phyloP scores from a whole-genome alignment of 2,113 vertebrate genomes.

The Lichenostomus cassidix region DNA sequence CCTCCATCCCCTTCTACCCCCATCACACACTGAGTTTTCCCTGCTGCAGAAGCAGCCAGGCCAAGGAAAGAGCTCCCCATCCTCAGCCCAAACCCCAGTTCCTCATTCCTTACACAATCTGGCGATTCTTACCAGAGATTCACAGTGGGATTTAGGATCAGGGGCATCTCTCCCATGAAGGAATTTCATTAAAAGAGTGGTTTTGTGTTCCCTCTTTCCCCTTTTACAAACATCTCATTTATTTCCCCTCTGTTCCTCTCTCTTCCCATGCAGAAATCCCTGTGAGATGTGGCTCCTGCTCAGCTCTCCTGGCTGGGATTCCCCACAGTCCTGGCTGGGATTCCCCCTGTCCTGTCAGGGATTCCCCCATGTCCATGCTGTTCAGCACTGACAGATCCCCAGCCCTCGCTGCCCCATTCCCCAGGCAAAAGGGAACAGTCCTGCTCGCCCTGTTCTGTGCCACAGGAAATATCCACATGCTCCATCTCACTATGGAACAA shows the following conservation, averaged over 20 bases:
- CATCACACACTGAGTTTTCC: not conserved
- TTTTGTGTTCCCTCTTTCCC: not conserved
- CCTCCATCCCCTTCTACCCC: not conserved
- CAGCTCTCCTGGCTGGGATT: not conserved
- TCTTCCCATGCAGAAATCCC: not conserved
- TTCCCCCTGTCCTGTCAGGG: not conserved
- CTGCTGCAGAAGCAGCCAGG: not conserved
- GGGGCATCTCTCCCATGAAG: not conserved
- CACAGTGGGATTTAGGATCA: accelerated
- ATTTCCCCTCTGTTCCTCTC: not conserved
- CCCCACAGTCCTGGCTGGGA: not conserved
- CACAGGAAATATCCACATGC: slow-evolving; percentile 74
- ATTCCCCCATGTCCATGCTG: not conserved
- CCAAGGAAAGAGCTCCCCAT: not conserved
- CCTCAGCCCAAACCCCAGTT: not conserved
- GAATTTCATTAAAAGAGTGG: not conserved
- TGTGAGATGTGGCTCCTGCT: not conserved
- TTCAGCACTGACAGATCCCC: not conserved
- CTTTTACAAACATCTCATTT: not conserved
- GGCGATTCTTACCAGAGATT: not conserved
- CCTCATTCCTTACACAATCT: accelerated
- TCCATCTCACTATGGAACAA: slow-evolving; percentile 71
- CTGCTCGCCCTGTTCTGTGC: slow-evolving; percentile 74
- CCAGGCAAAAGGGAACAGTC: slow-evolving; percentile 61
- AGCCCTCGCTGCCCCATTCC: not conserved